phyloP scores from a whole-genome alignment of 92 coral and sea anemone species.

The Blastomussa wellsi region DNA sequence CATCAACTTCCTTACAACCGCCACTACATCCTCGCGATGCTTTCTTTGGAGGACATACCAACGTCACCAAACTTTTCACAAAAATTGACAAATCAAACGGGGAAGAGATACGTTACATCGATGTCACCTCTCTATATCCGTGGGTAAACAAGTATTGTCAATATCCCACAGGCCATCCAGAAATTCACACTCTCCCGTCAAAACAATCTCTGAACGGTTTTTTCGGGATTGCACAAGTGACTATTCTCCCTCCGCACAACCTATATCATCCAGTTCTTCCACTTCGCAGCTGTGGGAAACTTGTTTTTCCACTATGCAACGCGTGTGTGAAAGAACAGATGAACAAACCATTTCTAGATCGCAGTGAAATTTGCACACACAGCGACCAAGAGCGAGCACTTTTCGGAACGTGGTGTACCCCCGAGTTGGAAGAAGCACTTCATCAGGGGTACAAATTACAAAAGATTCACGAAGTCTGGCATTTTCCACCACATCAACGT shows the following conservation, averaged over 20 bases:
- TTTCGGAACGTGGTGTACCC: slow-evolving; percentile 24
- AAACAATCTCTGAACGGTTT: neutral
- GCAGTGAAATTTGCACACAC: neutral
- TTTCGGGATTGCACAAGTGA: slow-evolving; percentile 3
- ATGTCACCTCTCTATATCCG: neutral
- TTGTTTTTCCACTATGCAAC: slow-evolving; percentile 5
- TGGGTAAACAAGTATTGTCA: neutral
- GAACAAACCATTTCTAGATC: neutral
- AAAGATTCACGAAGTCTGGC: slow-evolving; percentile 22
- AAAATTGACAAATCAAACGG: neutral
- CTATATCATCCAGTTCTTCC: slow-evolving; percentile 32
- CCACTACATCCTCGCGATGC: neutral
- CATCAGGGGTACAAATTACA: neutral
- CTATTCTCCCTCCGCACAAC: neutral
- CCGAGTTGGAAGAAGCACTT: slow-evolving; percentile 4
- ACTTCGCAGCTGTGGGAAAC: neutral
- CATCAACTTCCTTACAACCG: neutral
- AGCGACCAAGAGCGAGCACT: neutral
- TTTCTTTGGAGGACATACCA: slow-evolving; percentile 3
- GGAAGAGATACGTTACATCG: neutral
- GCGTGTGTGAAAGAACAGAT: neutral
- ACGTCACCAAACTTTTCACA: neutral
- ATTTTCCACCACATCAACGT: neutral
- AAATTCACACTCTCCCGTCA: neutral
- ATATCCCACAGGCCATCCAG: slow-evolving; percentile 3